A percentile compares a stretch with the other conserved stretches of the same genome.
Evolutionary conservation across 2,888 invertebrate genomes (phyloP).

Genomic region (Melanostoma scalare): DNA sequence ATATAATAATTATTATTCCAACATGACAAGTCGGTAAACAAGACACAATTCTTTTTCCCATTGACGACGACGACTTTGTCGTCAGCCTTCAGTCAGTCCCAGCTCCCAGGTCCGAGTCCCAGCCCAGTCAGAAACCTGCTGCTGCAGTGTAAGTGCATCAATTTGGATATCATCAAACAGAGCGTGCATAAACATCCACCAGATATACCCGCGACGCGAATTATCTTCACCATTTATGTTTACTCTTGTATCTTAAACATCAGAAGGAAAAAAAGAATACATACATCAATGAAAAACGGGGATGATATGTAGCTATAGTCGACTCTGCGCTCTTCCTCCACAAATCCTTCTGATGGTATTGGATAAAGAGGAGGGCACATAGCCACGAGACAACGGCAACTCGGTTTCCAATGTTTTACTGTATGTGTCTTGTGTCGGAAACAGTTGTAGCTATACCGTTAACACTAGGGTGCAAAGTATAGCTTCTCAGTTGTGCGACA

Average conservation of each 20-base stretch:
- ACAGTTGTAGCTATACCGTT: slow-evolving; percentile 38
- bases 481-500: slow-evolving; percentile 85
- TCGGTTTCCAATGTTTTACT: slow-evolving; percentile 23
- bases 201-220: slow-evolving; percentile 63
- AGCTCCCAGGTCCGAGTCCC: background rate
- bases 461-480: slow-evolving; percentile 73
- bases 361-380: slow-evolving; percentile 68
- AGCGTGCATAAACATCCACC: slow-evolving; percentile 63
- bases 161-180: slow-evolving; percentile 68
- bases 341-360: slow-evolving; percentile 46
- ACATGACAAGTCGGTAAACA: slow-evolving; percentile 70
- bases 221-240: slow-evolving; percentile 69
- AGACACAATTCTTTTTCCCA: slow-evolving; percentile 59
- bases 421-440: slow-evolving; percentile 30
- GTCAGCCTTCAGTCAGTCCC: slow-evolving; percentile 17
- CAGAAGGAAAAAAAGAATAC: slow-evolving; percentile 6
- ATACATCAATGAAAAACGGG: slow-evolving; percentile 26
- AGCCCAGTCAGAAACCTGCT: slow-evolving; percentile 65
- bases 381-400: slow-evolving; percentile 59
- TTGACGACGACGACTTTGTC: slow-evolving; percentile 34
- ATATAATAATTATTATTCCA: slow-evolving; percentile 64
- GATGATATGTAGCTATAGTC: slow-evolving; percentile 30
- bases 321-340: slow-evolving; percentile 62
- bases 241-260: slow-evolving; percentile 38
- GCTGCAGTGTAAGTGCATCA: slow-evolving; percentile 64